Percentiles rank a stretch among this genome's conserved stretches.
Conservation (phyloP, 1,140 invertebrate genomes). For the Matsumurasca onukii region DNA sequence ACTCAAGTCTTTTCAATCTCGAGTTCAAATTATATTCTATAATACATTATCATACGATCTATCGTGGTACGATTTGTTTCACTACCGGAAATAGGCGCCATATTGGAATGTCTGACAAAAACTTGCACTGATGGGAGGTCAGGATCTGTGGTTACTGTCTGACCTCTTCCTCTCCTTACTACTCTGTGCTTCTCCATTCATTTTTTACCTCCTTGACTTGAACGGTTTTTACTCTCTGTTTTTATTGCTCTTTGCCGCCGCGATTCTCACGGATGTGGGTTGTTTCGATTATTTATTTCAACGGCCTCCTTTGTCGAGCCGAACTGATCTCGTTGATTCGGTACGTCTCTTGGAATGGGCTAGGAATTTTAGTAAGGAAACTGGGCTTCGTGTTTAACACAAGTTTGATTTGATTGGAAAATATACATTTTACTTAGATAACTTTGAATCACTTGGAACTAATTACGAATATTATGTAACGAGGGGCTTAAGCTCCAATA, state of each 20-base stretch:
- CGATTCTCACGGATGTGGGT: conserved; percentile 19
- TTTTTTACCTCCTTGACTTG: conserved; percentile 5
- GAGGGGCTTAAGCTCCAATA: too few relatives aligned
- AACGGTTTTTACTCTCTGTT: conserved; percentile 10
- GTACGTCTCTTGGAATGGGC: neutral
- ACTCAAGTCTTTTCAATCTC: too few relatives aligned
- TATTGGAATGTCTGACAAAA: conserved; percentile 4
- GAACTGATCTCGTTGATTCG: neutral
- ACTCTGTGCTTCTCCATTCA: conserved; percentile 12
- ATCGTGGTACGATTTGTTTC: neutral
- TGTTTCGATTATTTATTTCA: conserved; percentile 16
- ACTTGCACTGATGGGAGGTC: neutral
- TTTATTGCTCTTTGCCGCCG: conserved; percentile 1
- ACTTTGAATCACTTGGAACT: too few relatives aligned
- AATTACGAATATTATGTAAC: too few relatives aligned
- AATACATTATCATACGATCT: too few relatives aligned
- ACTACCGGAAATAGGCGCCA: conserved; percentile 1
- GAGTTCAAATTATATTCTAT: too few relatives aligned
- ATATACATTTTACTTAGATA: too few relatives aligned
- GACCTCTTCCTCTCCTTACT: neutral
- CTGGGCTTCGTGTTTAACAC: too few relatives aligned
- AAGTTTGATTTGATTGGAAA: too few relatives aligned
- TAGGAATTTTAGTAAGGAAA: too few relatives aligned
- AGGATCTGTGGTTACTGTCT: neutral
- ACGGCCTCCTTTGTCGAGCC: neutral